Evolutionary conservation across 2,797 vertebrate species (phyloP).

Genomic region (Gymnopithys bicolor): DNA sequence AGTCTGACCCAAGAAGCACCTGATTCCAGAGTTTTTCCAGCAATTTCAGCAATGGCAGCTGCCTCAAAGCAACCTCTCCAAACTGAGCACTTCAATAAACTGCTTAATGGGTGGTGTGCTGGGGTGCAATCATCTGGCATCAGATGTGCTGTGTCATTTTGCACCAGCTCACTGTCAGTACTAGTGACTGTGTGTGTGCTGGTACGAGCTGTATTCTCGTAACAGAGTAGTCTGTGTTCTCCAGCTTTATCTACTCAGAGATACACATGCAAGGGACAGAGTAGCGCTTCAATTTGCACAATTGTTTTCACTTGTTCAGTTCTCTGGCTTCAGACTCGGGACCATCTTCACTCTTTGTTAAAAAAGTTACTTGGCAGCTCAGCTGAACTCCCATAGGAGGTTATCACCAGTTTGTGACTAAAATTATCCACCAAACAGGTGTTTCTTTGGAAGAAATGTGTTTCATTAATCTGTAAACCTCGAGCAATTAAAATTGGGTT

Average conservation of each 20-base stretch:
- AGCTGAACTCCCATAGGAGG: not conserved
- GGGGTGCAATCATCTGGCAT: not conserved
- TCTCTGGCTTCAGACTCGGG: not conserved
- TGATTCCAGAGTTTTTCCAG: not conserved
- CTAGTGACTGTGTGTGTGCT: not conserved
- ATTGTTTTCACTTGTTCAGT: not conserved
- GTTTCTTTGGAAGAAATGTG: slow-evolving; percentile 6
- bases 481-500: not conserved
- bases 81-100: not conserved
- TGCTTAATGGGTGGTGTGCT: not conserved
- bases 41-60: not conserved
- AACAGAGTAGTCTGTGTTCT: not conserved
- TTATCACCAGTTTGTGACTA: slow-evolving; percentile 19
- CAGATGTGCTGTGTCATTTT: not conserved
- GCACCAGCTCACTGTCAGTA: not conserved
- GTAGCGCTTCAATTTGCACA: not conserved
- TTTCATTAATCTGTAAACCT: slow-evolving; percentile 37
- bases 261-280: fast-evolving
- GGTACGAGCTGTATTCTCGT: not conserved
- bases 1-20: not conserved
- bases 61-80: not conserved
- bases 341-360: not conserved
- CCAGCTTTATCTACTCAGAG: not conserved
- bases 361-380: slow-evolving; percentile 10
- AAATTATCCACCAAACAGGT: slow-evolving; percentile 27